These are phyloP conservation scores for Agrotis segetum DNA, from an alignment of 2,888 invertebrate genomes.

Conservation along the genomic window DNA sequence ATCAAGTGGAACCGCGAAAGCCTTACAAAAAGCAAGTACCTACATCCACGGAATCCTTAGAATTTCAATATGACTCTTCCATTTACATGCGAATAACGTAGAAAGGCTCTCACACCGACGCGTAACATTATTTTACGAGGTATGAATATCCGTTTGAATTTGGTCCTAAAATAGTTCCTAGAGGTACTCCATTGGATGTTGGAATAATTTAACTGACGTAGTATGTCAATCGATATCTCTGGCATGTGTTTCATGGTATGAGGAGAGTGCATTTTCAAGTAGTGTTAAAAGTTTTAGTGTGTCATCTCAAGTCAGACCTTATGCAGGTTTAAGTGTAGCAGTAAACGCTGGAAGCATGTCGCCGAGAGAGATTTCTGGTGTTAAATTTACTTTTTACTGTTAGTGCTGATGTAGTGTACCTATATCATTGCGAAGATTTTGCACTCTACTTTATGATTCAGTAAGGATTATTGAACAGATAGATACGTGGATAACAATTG, in stretches of 20 bases:
- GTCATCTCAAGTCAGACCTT: constrained; percentile 13
- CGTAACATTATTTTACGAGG: constrained; percentile 37
- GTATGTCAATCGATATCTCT: constrained; percentile 14
- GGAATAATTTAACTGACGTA: constrained; percentile 5
- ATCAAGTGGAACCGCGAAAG: constrained; percentile 72
- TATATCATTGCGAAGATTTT: not conserved
- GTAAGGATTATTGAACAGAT: not conserved
- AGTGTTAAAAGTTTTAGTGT: constrained; percentile 37
- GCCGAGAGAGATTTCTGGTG: constrained; percentile 20
- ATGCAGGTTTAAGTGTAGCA: constrained; percentile 29
- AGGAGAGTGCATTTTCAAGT: constrained; percentile 34
- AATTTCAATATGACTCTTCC: constrained; percentile 86
- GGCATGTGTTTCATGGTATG: constrained; percentile 14
- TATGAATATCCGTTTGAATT: not conserved
- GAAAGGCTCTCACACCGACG: constrained; percentile 63
- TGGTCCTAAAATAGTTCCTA: constrained; percentile 14
- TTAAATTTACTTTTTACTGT: constrained; percentile 23
- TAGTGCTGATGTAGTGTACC: constrained; percentile 1
- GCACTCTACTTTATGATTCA: not conserved
- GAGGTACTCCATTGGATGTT: constrained; percentile 18
- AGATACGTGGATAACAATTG: not conserved
- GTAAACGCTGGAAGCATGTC: constrained; percentile 33
- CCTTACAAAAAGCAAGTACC: constrained; percentile 81
- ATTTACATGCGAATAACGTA: constrained; percentile 83
- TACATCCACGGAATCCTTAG: constrained; percentile 82